phyloP scores from a whole-genome alignment of 2,113 vertebrate genomes.

The Mastomys coucha region DNA sequence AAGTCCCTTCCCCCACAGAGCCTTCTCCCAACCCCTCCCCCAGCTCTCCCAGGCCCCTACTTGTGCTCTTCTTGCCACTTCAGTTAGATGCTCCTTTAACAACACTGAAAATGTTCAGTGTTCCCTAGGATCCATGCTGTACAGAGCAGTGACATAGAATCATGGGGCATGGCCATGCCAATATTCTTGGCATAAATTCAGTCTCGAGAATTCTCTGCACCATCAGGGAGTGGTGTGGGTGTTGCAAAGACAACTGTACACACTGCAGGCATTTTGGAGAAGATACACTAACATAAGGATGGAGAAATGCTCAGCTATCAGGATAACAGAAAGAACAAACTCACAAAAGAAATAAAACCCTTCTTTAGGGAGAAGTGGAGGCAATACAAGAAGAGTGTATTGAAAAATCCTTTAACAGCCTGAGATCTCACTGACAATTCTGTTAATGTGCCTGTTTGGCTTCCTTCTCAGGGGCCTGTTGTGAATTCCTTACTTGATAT shows the following conservation, averaged over 20 bases:
- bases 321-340: neutral
- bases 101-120: neutral
- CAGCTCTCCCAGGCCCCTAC: neutral
- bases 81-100: conserved; percentile 22
- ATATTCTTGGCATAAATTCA: conserved; percentile 65
- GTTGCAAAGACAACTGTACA: neutral
- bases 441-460: conserved; percentile 27
- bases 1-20: neutral
- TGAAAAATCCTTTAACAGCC: conserved; percentile 17
- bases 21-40: too few species aligned
- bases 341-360: neutral
- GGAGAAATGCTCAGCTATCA: neutral
- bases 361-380: conserved; percentile 14
- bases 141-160: neutral
- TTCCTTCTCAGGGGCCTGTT: conserved; percentile 60
- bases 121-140: neutral
- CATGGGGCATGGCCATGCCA: conserved; percentile 29
- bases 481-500: conserved; percentile 84
- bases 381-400: neutral
- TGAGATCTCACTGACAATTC: conserved; percentile 60
- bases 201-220: conserved; percentile 68
- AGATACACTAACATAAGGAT: neutral
- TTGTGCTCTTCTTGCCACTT: neutral
- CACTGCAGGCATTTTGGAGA: neutral
- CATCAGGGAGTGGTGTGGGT: conserved; percentile 21